These are phyloP conservation scores for Spinibarbus caldwelli DNA, from an alignment of 2,797 vertebrate species.

Conservation along the genomic window DNA sequence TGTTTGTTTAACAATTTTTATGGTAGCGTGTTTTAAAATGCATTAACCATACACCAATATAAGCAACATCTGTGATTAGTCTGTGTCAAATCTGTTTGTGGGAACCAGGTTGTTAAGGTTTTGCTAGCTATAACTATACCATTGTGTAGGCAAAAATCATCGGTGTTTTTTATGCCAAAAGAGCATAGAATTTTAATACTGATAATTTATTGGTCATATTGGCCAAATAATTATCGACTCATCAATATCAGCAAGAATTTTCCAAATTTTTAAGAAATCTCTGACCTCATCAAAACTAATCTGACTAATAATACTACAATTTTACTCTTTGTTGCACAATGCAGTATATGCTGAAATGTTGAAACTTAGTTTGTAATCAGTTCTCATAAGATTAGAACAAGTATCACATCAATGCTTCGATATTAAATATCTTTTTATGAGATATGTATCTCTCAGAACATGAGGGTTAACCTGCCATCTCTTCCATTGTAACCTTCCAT, in stretches of 20 bases:
- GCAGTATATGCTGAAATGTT: not conserved
- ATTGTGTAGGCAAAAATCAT: not conserved
- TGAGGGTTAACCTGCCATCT: slow-evolving; percentile 2
- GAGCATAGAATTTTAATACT: too few relatives aligned
- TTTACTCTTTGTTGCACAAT: not conserved
- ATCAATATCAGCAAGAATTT: too few relatives aligned
- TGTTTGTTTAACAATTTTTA: slow-evolving; percentile 17
- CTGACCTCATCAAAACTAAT: not conserved
- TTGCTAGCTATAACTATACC: not conserved
- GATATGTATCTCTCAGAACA: not conserved
- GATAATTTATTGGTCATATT: too few relatives aligned
- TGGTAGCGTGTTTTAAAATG: not conserved
- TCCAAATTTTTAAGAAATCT: too few relatives aligned
- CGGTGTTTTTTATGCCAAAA: too few relatives aligned
- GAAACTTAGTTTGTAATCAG: not conserved
- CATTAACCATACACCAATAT: not conserved
- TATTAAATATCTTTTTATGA: not conserved
- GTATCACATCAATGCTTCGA: not conserved
- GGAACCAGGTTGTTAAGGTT: not conserved
- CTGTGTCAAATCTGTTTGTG: not conserved
- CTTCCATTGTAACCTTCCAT: not conserved
- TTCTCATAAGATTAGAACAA: not conserved
- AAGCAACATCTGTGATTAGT: not conserved
- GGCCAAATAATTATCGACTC: too few relatives aligned
- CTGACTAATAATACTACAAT: not conserved